Conservation (phyloP, 2,113 vertebrate genomes). For the Scalopus aquaticus region DNA sequence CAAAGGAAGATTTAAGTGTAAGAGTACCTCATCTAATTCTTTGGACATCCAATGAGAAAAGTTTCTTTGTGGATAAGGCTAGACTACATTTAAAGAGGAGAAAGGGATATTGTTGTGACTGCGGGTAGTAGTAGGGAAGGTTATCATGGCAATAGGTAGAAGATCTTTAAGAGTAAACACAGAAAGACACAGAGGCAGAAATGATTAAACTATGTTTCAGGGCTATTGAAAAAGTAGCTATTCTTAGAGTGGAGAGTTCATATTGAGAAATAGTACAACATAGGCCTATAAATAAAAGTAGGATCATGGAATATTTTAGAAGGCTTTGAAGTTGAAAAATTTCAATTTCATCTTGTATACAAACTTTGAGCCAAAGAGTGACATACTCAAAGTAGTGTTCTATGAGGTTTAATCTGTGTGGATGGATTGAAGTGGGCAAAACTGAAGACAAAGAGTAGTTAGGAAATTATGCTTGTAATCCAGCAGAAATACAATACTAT, state of each 20-base stretch:
- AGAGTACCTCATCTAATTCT: background rate
- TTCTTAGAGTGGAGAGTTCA: background rate
- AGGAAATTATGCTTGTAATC: background rate
- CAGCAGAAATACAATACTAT: background rate
- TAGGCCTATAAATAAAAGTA: background rate
- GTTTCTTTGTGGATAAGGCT: background rate
- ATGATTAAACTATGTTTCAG: background rate
- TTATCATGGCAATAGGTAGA: background rate
- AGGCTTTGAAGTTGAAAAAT: constrained; percentile 12
- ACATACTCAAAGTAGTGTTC: constrained; percentile 39
- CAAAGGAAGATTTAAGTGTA: background rate
- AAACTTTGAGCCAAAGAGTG: background rate
- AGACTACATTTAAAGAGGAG: background rate
- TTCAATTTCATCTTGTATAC: constrained; percentile 26
- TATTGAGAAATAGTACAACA: background rate
- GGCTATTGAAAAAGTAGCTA: background rate
- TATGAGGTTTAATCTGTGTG: constrained; percentile 11
- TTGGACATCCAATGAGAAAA: background rate
- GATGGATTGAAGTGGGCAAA: background rate
- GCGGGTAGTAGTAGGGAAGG: background rate
- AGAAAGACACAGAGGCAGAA: background rate
- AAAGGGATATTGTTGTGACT: background rate
- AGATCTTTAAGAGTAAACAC: background rate
- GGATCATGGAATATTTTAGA: background rate
- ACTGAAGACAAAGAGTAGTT: background rate